Base-by-base conservation (phyloP, 2,888 invertebrate genomes). In the Mythimna loreyi region DNA sequence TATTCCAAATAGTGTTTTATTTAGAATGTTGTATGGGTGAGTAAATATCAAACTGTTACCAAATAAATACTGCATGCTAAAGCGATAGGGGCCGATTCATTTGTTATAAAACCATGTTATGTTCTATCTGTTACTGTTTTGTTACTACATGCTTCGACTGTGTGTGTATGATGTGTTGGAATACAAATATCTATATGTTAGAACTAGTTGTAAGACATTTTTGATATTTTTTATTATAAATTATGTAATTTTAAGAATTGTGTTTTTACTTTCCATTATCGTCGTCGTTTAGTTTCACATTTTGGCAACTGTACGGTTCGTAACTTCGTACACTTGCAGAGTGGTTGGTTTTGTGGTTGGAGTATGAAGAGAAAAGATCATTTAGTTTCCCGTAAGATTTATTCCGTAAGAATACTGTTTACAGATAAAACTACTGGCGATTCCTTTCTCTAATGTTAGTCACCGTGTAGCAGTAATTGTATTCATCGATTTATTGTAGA, bases 151-250 rank as follows among this genome's bases (percentile, higher is more conserved):
- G 0, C 2, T 11, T 45, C 8, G 28, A 23, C 1, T 13, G 9
- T 23, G 8, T 36, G 6, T 28, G 23, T 4, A 2, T 6, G 28
- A 4, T 23, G 28, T 62, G 11, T 52, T 21, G 25, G 23, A 33
- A 16, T 1, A 49, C 9, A 49, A 21, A 52, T 40, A 1, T 60
- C 5, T 47, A 6, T 43, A 3, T 49, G 21, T 23, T 47, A 57
- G 47, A n/a, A 9, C 4, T 21, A 45, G 16, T 45, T 65, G n/a
- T 71, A n/a, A n/a, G n/a, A 45, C 28, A 3, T 47, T 77, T 76
- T 80, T 77, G 16, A 64, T 64, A 75, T 55, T 80, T 76, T 76
- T 73, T 79, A 80, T 23, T 75, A 64, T 50, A 76, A 64, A 61
- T 52, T 19, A 40, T 25, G 0, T 21, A 50, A 19, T 13, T 9